Conservation (phyloP, 2,888 invertebrate genomes). For the Chrysodeixis includens region DNA sequence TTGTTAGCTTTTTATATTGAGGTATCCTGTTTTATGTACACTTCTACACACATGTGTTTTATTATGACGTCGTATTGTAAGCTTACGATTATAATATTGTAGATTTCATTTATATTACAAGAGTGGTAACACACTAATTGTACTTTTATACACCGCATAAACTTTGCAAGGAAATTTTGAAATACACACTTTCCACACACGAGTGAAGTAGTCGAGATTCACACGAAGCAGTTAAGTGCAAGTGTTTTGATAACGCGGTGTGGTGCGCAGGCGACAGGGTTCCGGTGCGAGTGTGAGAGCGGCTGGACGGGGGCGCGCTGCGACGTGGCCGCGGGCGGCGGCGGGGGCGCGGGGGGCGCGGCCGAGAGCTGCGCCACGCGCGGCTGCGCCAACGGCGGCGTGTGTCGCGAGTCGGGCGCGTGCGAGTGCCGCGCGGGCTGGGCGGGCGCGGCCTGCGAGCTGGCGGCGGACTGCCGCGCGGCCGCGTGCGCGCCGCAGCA, state of each 20-base stretch:
- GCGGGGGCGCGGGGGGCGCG: slow-evolving; percentile 44
- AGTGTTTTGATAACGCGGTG: neutral
- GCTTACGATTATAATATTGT: neutral
- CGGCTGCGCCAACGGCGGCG: slow-evolving; percentile 91
- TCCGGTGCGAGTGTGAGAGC: slow-evolving; percentile 92
- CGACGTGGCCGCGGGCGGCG: slow-evolving; percentile 64
- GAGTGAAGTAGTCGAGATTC: neutral
- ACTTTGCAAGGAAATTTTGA: neutral
- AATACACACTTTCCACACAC: neutral
- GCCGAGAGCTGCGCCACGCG: slow-evolving; percentile 87
- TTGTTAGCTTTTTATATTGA: neutral
- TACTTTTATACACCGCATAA: neutral
- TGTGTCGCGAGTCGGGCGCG: slow-evolving; percentile 83
- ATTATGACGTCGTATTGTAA: neutral
- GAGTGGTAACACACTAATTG: neutral
- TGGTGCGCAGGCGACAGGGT: slow-evolving; percentile 74
- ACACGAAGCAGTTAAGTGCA: neutral
- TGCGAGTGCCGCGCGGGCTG: slow-evolving; percentile 92
- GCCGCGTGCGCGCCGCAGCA: slow-evolving; percentile 70
- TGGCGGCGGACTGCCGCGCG: slow-evolving; percentile 91
- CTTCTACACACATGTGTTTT: neutral
- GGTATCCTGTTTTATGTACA: neutral
- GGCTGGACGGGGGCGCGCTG: slow-evolving; percentile 91
- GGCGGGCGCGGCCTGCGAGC: slow-evolving; percentile 91
- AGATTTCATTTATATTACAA: neutral